Evolutionary conservation across 2,113 vertebrate genomes (phyloP).

Genomic region (Malurus melanocephalus): DNA sequence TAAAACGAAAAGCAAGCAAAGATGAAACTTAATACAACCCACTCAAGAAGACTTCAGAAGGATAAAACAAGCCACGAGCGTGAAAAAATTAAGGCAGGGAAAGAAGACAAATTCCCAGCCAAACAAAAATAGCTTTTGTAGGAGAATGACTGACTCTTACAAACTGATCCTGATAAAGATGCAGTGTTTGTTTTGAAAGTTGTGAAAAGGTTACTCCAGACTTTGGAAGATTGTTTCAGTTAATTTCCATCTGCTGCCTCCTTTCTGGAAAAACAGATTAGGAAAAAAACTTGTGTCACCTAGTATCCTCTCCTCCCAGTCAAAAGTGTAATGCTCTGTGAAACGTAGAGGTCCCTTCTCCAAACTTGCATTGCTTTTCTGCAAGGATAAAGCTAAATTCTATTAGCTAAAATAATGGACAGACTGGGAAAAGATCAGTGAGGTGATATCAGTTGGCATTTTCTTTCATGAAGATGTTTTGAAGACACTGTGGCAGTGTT

Average conservation of each 20-base stretch:
- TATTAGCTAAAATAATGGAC: not conserved
- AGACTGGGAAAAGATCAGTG: not conserved
- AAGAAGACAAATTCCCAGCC: not conserved
- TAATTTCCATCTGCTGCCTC: not conserved
- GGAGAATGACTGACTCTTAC: not conserved
- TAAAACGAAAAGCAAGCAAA: not conserved
- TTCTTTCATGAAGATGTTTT: not conserved
- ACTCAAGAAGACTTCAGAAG: not conserved
- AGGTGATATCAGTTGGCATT: not conserved
- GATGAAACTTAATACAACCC: not conserved
- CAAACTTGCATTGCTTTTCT: not conserved
- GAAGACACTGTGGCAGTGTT: not conserved
- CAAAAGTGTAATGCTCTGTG: not conserved
- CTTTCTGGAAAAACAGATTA: not conserved
- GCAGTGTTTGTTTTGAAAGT: not conserved
- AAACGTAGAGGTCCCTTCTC: not conserved
- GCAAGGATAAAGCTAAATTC: not conserved
- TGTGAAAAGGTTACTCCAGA: not conserved
- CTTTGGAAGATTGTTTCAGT: not conserved
- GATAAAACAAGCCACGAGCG: not conserved
- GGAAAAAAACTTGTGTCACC: not conserved
- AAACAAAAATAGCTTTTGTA: not conserved
- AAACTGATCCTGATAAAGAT: not conserved
- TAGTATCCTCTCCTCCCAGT: rapidly evolving
- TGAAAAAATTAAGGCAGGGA: not conserved